Conservation (phyloP, 2,888 invertebrate genomes). For the Drosophila multiciliata region DNA sequence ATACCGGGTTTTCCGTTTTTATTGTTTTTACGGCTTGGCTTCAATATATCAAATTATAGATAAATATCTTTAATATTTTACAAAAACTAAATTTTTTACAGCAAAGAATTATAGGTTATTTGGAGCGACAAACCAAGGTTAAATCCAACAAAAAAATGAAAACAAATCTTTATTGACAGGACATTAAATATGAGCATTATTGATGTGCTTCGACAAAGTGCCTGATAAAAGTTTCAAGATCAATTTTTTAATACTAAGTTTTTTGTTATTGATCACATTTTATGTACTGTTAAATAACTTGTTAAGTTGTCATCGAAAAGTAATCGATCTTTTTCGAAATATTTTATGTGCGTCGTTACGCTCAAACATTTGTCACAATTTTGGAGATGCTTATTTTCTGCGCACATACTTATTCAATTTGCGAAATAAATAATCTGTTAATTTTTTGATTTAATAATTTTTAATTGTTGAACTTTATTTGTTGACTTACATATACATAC, state of each 20-base stretch:
- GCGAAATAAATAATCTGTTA: too few relatives aligned
- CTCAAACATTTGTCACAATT: not conserved
- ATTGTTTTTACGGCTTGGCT: constrained; percentile 2
- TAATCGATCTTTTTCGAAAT: not conserved
- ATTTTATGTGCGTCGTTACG: not conserved
- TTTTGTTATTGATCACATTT: not conserved
- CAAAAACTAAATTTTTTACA: constrained; percentile 43
- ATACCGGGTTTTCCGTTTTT: not conserved
- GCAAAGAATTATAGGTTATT: constrained; percentile 36
- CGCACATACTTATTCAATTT: not conserved
- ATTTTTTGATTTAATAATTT: constrained; percentile 42
- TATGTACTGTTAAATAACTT: not conserved
- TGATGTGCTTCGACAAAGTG: not conserved
- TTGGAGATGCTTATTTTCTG: not conserved
- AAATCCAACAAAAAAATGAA: not conserved
- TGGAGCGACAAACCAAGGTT: constrained; percentile 4
- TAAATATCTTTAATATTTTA: not conserved
- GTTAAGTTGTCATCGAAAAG: not conserved
- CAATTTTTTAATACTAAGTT: not conserved
- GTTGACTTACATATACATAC: constrained; percentile 73
- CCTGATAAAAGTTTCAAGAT: not conserved
- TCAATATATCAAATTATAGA: not conserved
- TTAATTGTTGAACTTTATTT: constrained; percentile 79
- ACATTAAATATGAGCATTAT: not conserved
- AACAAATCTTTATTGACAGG: not conserved